Evolutionary conservation across 2,797 vertebrate species (phyloP).

Genomic region (Coranthus polyacanthus): DNA sequence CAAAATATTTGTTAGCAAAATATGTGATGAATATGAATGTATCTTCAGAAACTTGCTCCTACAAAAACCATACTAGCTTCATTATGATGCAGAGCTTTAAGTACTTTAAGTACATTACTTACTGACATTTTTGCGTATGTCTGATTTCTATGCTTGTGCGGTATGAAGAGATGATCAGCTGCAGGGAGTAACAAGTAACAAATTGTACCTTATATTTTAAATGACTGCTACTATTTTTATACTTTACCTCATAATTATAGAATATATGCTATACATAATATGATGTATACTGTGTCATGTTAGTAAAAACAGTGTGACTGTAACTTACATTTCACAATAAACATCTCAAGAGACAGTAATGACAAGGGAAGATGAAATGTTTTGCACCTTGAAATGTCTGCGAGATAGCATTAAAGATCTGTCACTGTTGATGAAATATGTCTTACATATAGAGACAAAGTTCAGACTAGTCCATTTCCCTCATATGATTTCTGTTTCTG

Average conservation of each 20-base stretch:
- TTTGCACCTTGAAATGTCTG: neutral
- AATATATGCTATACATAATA: neutral
- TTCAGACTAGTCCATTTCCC: constrained; percentile 5
- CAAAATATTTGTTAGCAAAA: constrained; percentile 18
- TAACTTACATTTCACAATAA: neutral
- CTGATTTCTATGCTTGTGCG: constrained; percentile 41
- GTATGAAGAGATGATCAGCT: constrained; percentile 45
- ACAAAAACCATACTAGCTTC: no score
- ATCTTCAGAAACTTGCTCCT: no score
- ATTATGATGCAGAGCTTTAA: constrained; percentile 6
- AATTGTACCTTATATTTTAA: neutral
- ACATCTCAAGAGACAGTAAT: constrained; percentile 7
- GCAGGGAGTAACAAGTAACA: constrained; percentile 8
- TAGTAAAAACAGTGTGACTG: neutral
- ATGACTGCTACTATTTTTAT: constrained; percentile 3
- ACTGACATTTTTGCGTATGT: neutral
- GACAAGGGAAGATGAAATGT: constrained; percentile 1
- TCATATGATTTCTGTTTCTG: constrained; percentile 26
- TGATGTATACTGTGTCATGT: neutral
- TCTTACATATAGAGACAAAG: neutral
- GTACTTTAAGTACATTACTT: constrained; percentile 7
- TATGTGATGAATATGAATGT: constrained; percentile 38
- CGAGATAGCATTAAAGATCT: constrained; percentile 1
- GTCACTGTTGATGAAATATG: neutral
- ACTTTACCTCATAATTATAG: constrained; percentile 13